Evolutionary conservation across 2,888 invertebrate genomes (phyloP), one percentile per base, ranked within the genome.

Genomic region (Apamea monoglypha): DNA sequence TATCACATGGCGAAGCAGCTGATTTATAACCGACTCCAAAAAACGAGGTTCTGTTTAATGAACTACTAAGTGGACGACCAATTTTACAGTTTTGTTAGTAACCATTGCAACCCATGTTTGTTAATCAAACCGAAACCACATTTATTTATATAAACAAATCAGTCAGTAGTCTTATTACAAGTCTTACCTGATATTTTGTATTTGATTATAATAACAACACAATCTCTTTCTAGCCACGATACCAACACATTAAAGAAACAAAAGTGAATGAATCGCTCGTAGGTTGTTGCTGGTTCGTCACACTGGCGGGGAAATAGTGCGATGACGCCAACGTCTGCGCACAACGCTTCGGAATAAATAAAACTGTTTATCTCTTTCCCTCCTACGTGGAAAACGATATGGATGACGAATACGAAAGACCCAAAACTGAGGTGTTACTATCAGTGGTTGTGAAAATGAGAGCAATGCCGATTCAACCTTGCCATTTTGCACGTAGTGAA

Each of bases 61-160:
- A n/a, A n/a, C n/a, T n/a, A n/a, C n/a, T 59, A 73, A 85, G 90
- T 91, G 93, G 92, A 94, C 94, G 92, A 93, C 93, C 93, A 87
- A 87, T 66, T 59, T 47, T 63, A 68, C 18, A 75, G 67, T 63
- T 78, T 83, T 82, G 85, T 91, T 88, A 90, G 84, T 88, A 82
- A 79, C 81, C 87, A 83, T 63, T 71, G 66, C 68, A 76, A 56
- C 81, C 73, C 78, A 74, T 14, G 10, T 44, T 29, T 66, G 50
- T 74, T 70, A 80, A 29, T 77, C 61, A 70, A 56, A 78, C 53
- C 47, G 71, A 69, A 29, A 69, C 12, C 71, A 74, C 75, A 75
- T 44, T 63, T 61, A 74, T 21, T 8, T 53, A 21, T 21, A 56
- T 12, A 56, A 56, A n/a, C 56, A 25, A 56, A 4, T 25, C 25